Conservation (phyloP, 2,888 invertebrate genomes). For the Trachelus troglodyta region DNA sequence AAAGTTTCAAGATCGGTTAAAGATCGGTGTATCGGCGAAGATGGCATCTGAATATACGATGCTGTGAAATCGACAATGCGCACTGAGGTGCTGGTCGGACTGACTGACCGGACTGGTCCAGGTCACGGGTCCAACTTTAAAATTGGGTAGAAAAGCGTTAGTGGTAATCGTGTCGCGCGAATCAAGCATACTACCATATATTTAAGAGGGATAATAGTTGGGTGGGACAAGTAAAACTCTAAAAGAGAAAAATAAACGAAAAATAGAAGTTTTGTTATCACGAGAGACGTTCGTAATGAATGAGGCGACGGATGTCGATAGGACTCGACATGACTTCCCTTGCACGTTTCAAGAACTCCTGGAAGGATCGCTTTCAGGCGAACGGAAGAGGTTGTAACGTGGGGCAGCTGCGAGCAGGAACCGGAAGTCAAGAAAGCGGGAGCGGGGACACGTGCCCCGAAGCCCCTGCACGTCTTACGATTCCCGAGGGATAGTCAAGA, state of each 20-base stretch:
- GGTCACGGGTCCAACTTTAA: background rate
- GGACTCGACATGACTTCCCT: background rate
- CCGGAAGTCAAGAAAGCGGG: slow-evolving; percentile 18
- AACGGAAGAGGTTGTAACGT: background rate
- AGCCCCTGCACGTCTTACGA: slow-evolving; percentile 1
- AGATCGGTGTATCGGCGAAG: background rate
- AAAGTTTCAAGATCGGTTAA: background rate
- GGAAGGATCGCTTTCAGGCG: background rate
- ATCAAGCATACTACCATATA: background rate
- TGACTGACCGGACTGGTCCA: background rate
- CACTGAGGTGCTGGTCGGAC: background rate
- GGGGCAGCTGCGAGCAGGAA: slow-evolving; percentile 7
- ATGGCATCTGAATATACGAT: background rate
- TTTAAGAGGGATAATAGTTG: background rate
- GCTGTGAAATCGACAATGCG: background rate
- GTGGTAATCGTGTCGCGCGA: slow-evolving; percentile 1
- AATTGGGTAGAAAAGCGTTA: background rate
- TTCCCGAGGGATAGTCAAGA: background rate
- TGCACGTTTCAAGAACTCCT: background rate
- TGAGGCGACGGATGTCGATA: background rate
- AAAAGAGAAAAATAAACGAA: slow-evolving; percentile 2
- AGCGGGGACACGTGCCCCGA: slow-evolving; percentile 18
- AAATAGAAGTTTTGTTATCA: background rate
- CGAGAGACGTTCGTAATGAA: background rate
- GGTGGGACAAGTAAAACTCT: background rate